Evolutionary conservation across 2,888 invertebrate species (phyloP), one percentile per base, ranked within the genome.

Genomic region (Cryptocheilus praepositus): DNA sequence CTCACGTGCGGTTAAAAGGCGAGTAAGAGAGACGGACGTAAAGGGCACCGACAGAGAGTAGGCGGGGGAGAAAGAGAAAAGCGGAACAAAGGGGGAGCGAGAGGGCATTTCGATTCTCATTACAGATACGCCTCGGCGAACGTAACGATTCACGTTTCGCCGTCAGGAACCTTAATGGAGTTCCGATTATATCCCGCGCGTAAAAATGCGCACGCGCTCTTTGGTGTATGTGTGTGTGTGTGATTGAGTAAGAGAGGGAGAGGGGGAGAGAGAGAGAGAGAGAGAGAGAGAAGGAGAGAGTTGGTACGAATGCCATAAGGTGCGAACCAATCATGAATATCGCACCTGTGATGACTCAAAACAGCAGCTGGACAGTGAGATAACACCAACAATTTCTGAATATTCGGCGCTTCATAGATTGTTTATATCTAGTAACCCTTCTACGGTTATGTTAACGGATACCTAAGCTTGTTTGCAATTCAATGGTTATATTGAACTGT

Each of bases 81-180:
- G 36, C 22, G 55, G 51, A 61, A 52, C 36, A 36, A 19, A 51
- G 28, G 53, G 55, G 44, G 22, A 55, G 62, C 18, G 28, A 28
- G 28, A 54, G 51, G 57, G 62, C 61, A 77, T 69, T 67, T 74
- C 72, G 75, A 81, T 83, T 81, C 81, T 79, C 80, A 83, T 84
- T 80, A 83, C 70, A 74, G 77, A 81, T 81, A 80, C 63, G 61
- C 67, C 65, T 62, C 53, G 44, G 45, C 46, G 64, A 73, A 61
- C 66, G 67, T 60, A 75, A 73, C 65, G 73, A 72, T 70, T 44
- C 60, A 46, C 66, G 49, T 15, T 36, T 60, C 46, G 56, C 43
- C 55, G 64, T 21, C 44, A 68, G 77, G 73, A 72, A 69, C 77
- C 72, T 74, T 76, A 75, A 81, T 79, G 67, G 73, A 67, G 43